Evolutionary conservation across 1,140 invertebrate species (phyloP).

Genomic region (Halictus rubicundus): DNA sequence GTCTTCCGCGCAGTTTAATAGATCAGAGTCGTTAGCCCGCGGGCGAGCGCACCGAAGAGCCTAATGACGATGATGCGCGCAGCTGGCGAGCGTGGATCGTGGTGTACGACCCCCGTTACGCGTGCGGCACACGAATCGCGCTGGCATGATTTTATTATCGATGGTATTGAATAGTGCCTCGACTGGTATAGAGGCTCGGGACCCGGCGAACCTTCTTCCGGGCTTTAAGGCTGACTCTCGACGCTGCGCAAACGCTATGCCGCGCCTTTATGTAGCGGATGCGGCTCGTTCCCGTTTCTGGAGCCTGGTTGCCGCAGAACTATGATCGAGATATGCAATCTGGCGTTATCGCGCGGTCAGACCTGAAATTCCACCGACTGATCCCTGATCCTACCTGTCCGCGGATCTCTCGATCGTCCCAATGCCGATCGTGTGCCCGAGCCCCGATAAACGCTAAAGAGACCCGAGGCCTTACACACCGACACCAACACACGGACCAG

Average conservation of each 20-base stretch:
- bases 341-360: conserved; percentile 51
- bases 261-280: conserved; percentile 72
- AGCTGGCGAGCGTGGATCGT: not conserved
- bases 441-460: conserved; percentile 25
- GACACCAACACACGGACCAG: too few relatives aligned
- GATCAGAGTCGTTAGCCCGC: conserved; percentile 17
- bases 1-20: conserved; percentile 1
- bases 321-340: conserved; percentile 56
- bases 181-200: conserved; percentile 15
- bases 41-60: conserved; percentile 2
- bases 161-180: conserved; percentile 48
- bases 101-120: conserved; percentile 16
- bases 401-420: conserved; percentile 33
- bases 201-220: conserved; percentile 62
- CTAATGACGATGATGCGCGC: conserved; percentile 51
- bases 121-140: conserved; percentile 27
- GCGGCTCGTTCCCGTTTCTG: conserved; percentile 73
- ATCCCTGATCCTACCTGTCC: conserved; percentile 45
- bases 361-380: conserved; percentile 55
- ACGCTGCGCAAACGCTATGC: conserved; percentile 31
- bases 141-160: conserved; percentile 59
- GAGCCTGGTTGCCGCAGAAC: conserved; percentile 67
- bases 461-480: not conserved
- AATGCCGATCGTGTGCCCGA: conserved; percentile 24
- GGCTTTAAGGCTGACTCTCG: conserved; percentile 57